Evolutionary conservation across 2,113 vertebrate species (phyloP), one percentile per base, ranked within the genome.

Genomic region (Numida meleagris): DNA sequence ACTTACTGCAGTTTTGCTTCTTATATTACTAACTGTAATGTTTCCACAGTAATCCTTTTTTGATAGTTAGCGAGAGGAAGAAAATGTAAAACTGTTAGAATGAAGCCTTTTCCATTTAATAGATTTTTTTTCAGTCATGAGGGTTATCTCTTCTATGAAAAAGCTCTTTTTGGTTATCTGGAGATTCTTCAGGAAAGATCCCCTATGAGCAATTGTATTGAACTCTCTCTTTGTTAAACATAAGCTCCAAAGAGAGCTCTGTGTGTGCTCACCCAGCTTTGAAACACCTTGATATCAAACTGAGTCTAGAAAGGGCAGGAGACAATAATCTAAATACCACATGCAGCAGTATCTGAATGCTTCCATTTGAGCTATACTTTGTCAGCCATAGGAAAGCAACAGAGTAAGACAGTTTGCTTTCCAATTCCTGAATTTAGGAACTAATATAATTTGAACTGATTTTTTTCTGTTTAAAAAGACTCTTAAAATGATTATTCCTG

Each of bases 161-260:
- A 65, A 80, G 70, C 65, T 92, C 89, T 61, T 63, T 88, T 96
- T 74, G 76, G 51, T 95, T 94, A 77, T n/a, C 74, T 82, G 76
- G 73, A 95, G 23, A 71, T 71, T 88, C 61, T 91, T 86, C 65
- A 89, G 14, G 58, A 83, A 91, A 86, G 58, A 89, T 53, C 71
- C 43, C 72, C 83, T 86, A 74, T 6, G 13, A 97, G 95, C 59
- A 94, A 73, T 29, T 65, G n/a, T 95, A 63, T 76, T 40, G 40
- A 88, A 88, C 67, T 42, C 25, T 18, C 84, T 91, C 95, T 94
- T 86, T 96, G 63, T 93, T 94, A 85, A 92, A 88, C 61, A 79
- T 53, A 62, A 89, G 86, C 34, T 50, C 76, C 85, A 58, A 94
- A 89, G 80, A 80, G n/a, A 86, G 61, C 61, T 82, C 55, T 29